A percentile compares a stretch with the other conserved stretches of the same genome.
These are phyloP conservation scores for Condylura cristata DNA, from an alignment of 2,113 vertebrate genomes.

Conservation along the genomic window DNA sequence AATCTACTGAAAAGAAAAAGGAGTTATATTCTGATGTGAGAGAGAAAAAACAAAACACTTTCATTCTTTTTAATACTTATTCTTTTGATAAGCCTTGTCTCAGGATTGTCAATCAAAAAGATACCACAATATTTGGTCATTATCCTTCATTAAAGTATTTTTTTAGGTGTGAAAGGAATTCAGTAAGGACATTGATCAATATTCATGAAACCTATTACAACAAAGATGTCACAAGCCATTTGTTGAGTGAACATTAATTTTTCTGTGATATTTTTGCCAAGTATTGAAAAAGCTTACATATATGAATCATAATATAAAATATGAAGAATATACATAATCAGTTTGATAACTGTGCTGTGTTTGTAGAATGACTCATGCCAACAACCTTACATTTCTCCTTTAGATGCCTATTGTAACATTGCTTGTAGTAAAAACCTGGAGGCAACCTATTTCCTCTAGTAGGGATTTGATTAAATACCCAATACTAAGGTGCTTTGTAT, in stretches of 20 bases:
- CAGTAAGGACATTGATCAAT: neutral
- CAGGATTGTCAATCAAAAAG: slow-evolving; percentile 2
- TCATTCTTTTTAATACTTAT: slow-evolving; percentile 54
- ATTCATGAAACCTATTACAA: neutral
- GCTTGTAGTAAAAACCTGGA: neutral
- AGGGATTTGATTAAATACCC: neutral
- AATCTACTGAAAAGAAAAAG: slow-evolving; percentile 32
- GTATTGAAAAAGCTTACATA: slow-evolving; percentile 18
- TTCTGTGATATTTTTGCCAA: slow-evolving; percentile 21
- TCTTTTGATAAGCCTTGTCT: neutral
- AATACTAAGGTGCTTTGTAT: neutral
- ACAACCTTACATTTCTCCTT: neutral
- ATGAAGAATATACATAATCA: neutral
- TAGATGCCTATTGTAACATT: neutral
- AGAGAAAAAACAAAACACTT: neutral
- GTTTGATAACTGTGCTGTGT: neutral
- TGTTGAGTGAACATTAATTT: slow-evolving; percentile 1
- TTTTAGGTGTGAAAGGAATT: slow-evolving; percentile 29
- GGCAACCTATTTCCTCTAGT: neutral
- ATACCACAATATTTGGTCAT: neutral
- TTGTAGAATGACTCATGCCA: neutral
- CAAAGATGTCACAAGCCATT: slow-evolving; percentile 14
- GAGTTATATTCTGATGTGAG: neutral
- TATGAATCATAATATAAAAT: slow-evolving; percentile 31
- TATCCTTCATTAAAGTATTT: slow-evolving; percentile 9